Conservation (phyloP, 1,140 invertebrate species). For the Ceratitis capitata region DNA sequence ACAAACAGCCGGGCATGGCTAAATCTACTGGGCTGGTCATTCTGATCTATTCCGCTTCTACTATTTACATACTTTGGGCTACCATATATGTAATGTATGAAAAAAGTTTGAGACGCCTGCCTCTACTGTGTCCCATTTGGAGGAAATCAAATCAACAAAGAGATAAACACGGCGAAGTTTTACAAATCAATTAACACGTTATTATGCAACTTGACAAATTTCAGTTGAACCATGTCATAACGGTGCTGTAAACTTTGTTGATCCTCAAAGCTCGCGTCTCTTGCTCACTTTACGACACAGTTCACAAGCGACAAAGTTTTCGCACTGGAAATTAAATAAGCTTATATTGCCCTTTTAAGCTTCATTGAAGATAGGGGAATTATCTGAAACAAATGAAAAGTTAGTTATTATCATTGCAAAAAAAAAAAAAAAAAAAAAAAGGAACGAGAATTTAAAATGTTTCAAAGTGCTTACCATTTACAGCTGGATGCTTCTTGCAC, state of each 20-base stretch:
- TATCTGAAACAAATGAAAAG: neutral
- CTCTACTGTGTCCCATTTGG: neutral
- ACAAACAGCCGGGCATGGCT: too few relatives aligned
- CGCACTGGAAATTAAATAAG: neutral
- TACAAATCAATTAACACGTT: neutral
- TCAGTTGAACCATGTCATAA: neutral
- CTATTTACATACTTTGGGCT: too few relatives aligned
- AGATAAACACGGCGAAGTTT: neutral
- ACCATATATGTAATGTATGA: too few relatives aligned
- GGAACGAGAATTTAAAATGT: too few relatives aligned
- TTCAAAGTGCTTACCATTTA: neutral
- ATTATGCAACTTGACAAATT: neutral
- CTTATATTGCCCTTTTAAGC: neutral
- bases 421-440: neutral
- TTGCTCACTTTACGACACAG: neutral
- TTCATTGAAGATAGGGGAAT: neutral
- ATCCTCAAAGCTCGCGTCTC: neutral
- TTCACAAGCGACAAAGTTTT: neutral
- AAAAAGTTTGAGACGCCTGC: too few relatives aligned
- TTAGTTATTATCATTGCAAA: neutral
- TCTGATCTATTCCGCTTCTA: too few relatives aligned
- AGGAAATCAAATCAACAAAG: neutral
- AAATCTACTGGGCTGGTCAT: too few relatives aligned
- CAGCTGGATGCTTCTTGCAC: neutral
- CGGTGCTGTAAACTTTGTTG: neutral